phyloP scores from a whole-genome alignment of 2,113 vertebrate species.

The Salvelinus sp. region DNA sequence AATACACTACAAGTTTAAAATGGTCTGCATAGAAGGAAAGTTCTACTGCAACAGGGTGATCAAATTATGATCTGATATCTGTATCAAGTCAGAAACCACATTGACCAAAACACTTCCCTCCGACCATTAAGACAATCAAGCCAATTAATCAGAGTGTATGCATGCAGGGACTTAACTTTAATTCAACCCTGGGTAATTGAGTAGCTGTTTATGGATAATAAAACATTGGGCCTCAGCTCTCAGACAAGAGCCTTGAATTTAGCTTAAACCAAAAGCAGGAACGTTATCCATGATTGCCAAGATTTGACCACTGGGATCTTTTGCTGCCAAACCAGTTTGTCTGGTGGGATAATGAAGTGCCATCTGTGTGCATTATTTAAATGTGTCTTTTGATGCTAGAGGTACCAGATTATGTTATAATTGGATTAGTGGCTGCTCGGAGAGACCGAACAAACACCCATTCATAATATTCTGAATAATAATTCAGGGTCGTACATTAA shows the following conservation, averaged over 20 bases:
- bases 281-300: constrained; percentile 38
- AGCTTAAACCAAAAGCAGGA: constrained; percentile 21
- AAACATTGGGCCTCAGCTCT: not conserved
- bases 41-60: too few relatives aligned
- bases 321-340: constrained; percentile 30
- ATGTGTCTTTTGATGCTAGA: constrained; percentile 21
- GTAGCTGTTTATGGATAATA: constrained; percentile 21
- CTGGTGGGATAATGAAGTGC: constrained; percentile 20
- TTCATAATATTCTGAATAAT: not conserved
- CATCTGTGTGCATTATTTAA: constrained; percentile 25
- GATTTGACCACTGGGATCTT: constrained; percentile 34
- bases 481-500: not conserved
- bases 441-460: not conserved
- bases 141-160: constrained; percentile 14
- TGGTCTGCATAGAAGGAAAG: too few relatives aligned
- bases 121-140: constrained; percentile 23
- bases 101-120: too few relatives aligned
- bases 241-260: constrained; percentile 14
- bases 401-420: constrained; percentile 1
- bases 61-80: too few relatives aligned
- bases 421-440: constrained; percentile 12
- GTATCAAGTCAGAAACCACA: too few relatives aligned
- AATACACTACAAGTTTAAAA: too few relatives aligned
- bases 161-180: not conserved
- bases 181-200: constrained; percentile 17